Percentiles rank a stretch among this genome's conserved stretches.
Conservation (phyloP, 2,888 invertebrate genomes). For the Aethes cnicana region DNA sequence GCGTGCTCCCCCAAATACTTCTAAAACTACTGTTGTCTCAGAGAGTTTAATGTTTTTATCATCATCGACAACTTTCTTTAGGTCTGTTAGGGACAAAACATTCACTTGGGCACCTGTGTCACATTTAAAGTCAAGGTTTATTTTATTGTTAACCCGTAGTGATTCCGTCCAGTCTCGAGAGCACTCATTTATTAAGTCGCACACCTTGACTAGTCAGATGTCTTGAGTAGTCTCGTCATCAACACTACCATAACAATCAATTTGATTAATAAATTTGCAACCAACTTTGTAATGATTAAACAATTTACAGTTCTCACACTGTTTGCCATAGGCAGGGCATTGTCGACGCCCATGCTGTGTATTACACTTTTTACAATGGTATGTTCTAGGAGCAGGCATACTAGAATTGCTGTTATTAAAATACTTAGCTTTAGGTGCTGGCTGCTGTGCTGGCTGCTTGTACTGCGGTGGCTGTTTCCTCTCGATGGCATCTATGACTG, state of each 20-base stretch:
- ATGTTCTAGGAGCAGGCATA: too few species aligned
- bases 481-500: too few species aligned
- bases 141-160: slow-evolving; percentile 10
- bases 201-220: slow-evolving; percentile 1
- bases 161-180: background rate
- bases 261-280: background rate
- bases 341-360: background rate
- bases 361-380: too few species aligned
- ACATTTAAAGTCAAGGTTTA: slow-evolving; percentile 5
- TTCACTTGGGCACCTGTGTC: slow-evolving; percentile 21
- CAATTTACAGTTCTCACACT: background rate
- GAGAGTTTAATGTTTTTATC: slow-evolving; percentile 8
- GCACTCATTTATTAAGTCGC: slow-evolving; percentile 3
- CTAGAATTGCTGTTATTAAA: too few species aligned
- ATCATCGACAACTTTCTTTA: slow-evolving; percentile 17
- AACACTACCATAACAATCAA: background rate
- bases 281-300: background rate
- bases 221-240: background rate
- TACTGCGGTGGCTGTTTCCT: too few species aligned
- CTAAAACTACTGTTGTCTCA: slow-evolving; percentile 10
- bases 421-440: too few species aligned
- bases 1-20: background rate
- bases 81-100: slow-evolving; percentile 7
- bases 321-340: background rate
- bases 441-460: too few species aligned